These are phyloP conservation scores for Acanthosepion lycidas DNA, from an alignment of 2,888 invertebrate species.

Conservation along the genomic window DNA sequence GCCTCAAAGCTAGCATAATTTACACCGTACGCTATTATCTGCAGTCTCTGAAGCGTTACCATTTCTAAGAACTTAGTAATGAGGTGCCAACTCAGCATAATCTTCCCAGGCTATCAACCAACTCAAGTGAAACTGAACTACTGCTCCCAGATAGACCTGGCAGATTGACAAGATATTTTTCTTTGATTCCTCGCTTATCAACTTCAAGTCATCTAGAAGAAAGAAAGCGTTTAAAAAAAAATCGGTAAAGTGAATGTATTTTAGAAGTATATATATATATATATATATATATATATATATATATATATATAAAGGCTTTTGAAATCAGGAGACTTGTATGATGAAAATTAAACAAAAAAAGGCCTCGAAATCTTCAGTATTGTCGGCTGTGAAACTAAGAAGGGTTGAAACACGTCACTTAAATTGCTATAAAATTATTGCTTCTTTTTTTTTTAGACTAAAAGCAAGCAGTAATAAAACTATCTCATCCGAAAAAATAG, in stretches of 20 bases:
- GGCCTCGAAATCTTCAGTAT: too few species aligned
- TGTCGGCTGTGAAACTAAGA: too few species aligned
- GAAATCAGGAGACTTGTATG: too few species aligned
- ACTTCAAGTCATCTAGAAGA: constrained; percentile 18
- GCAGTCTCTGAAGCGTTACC: not conserved
- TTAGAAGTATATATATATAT: not conserved
- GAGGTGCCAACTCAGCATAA: not conserved
- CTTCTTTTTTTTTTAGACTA: too few species aligned
- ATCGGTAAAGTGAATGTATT: not conserved
- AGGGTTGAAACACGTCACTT: too few species aligned
- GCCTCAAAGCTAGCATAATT: not conserved
- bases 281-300: too few species aligned
- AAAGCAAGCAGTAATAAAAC: too few species aligned
- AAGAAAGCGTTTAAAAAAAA: not conserved
- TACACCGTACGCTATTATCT: not conserved
- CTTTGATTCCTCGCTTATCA: not conserved
- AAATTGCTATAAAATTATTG: too few species aligned
- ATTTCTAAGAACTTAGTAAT: not conserved
- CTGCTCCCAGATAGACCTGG: not conserved
- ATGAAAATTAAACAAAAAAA: too few species aligned
- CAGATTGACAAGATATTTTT: not conserved
- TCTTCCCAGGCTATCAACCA: not conserved
- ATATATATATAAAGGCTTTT: too few species aligned
- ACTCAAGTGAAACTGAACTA: not conserved
- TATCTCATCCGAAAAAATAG: too few species aligned